Percentiles rank a stretch among this genome's conserved stretches.
phyloP scores from a whole-genome alignment of 2,888 invertebrate genomes.

The Epinotia ramella region DNA sequence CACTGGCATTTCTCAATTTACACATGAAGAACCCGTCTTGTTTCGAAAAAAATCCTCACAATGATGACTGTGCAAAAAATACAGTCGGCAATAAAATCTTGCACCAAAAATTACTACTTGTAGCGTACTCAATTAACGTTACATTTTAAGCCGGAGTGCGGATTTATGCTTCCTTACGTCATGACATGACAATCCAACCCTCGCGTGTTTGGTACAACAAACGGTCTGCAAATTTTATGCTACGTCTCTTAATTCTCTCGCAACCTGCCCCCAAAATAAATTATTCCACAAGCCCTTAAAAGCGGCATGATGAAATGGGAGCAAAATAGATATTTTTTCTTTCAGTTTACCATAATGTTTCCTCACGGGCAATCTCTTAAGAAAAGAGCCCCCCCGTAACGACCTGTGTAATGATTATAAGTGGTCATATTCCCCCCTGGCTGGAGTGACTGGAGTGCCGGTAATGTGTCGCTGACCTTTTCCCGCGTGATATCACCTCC shows the following conservation, averaged over 20 bases:
- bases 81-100: no score
- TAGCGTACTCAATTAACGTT: background rate
- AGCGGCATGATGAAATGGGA: slow-evolving; percentile 33
- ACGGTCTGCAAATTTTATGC: slow-evolving; percentile 34
- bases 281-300: slow-evolving; percentile 38
- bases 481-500: slow-evolving; percentile 34
- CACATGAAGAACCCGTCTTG: no score
- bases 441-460: slow-evolving; percentile 34
- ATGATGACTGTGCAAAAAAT: no score
- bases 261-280: slow-evolving; percentile 41
- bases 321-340: slow-evolving; percentile 40
- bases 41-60: no score
- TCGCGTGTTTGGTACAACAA: slow-evolving; percentile 26
- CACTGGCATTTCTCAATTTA: no score
- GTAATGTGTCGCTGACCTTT: slow-evolving; percentile 44
- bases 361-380: slow-evolving; percentile 45
- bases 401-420: slow-evolving; percentile 43
- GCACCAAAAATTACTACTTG: background rate
- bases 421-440: slow-evolving; percentile 44
- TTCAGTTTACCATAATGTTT: slow-evolving; percentile 45
- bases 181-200: slow-evolving; percentile 28
- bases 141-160: slow-evolving; percentile 18
- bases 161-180: slow-evolving; percentile 15
- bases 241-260: slow-evolving; percentile 33
- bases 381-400: slow-evolving; percentile 38